Percentiles rank a stretch among this genome's conserved stretches.
Evolutionary conservation across 2,113 vertebrate species (phyloP).

Genomic region (Sclerurus mexicanus): DNA sequence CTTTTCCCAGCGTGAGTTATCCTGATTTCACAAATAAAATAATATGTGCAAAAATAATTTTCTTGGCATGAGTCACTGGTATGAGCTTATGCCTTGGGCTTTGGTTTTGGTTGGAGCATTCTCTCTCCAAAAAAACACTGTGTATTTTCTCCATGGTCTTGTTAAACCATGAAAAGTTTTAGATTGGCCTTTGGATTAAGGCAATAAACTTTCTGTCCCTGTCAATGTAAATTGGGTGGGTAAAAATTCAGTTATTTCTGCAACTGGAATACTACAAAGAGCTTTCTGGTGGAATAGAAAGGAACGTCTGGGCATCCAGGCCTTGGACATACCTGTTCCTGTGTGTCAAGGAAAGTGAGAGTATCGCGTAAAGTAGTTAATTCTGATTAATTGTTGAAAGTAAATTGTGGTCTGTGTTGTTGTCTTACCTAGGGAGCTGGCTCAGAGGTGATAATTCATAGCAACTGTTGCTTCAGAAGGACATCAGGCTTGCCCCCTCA

Average conservation of each 20-base stretch:
- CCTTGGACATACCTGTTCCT: background rate
- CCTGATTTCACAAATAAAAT: background rate
- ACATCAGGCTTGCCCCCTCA: background rate
- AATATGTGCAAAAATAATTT: background rate
- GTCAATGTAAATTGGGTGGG: background rate
- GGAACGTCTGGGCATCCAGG: background rate
- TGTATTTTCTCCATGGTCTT: background rate
- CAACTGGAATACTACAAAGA: background rate
- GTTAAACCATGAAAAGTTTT: background rate
- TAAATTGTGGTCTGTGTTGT: background rate
- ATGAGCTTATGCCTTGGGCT: background rate
- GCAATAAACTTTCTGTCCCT: background rate
- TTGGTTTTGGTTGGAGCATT: background rate
- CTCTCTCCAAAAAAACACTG: background rate
- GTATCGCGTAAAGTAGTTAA: fast-evolving
- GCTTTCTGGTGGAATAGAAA: background rate
- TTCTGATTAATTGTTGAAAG: background rate
- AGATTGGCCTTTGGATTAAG: background rate
- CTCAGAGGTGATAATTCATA: background rate
- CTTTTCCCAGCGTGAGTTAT: background rate
- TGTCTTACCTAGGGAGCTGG: background rate
- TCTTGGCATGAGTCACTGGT: background rate
- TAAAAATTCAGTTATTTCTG: background rate
- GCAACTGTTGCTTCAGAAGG: background rate
- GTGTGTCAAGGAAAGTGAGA: background rate